Evolutionary conservation across 2,797 vertebrate genomes (phyloP), one percentile per base, ranked within the genome.

Genomic region (Agapornis canus): DNA sequence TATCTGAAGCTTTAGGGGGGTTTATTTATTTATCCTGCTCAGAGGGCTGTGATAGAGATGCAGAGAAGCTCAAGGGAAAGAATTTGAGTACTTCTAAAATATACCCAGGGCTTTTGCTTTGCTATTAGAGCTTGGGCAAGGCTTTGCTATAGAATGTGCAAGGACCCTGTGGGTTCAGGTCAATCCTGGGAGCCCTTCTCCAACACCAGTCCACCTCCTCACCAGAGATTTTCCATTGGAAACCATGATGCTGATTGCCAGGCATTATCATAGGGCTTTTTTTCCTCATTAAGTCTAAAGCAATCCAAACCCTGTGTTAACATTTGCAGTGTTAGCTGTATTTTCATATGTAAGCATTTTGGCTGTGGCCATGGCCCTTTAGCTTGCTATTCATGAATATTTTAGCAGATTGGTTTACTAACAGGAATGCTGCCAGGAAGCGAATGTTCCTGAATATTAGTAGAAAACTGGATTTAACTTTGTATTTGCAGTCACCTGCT

Each of bases 371-470:
- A 0, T 35, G 77, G 86, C 56, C 90, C 66, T 80, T 70, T 70
- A 66, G 80, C 84, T 95, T 84, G 78, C 77, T 86, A 3, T 63
- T 94, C 75, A 64, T 96, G 63, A 95, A 92, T 95, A 86, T 96
- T 95, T 91, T 92, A 97, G 93, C 90, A 95, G 92, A 93, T 82
- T 79, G 89, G 51, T 82, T 93, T 95, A 65, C 86, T 86, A 82
- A 91, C 80, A 89, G 82, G 77, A 91, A 29, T 26, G 43, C 59
- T 93, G 93, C 94, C 92, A 89, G 64, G 68, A 82, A 95, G 90
- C 51, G 77, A 97, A 90, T 79, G 56, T 77, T 93, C 83, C 89
- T 59, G 86, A 65, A 68, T 93, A 73, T 94, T 80, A 90, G 86
- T 45, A 68, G 81, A 82, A 93, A 89, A 63, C 15, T 16, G 11